A percentile compares a stretch with the other conserved stretches of the same genome.
These are phyloP conservation scores for Eumerus sabulonum DNA, from an alignment of 2,888 invertebrate species.

Conservation along the genomic window DNA sequence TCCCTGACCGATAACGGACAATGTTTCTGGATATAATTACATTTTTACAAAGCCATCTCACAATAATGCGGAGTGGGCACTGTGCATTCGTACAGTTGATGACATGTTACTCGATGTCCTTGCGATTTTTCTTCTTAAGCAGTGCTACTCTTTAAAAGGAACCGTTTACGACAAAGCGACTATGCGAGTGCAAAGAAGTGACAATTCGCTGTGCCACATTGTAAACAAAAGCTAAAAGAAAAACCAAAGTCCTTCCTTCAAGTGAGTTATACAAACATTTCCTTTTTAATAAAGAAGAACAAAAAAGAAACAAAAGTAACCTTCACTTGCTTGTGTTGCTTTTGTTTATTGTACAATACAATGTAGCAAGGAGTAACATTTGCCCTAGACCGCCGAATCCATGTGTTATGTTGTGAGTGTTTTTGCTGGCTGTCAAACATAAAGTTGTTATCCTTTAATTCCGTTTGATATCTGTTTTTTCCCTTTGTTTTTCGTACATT, in stretches of 20 bases:
- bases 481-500: not conserved
- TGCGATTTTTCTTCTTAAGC: constrained; percentile 15
- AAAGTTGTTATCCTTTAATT: constrained; percentile 66
- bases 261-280: constrained; percentile 61
- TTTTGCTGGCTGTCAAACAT: constrained; percentile 49
- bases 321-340: constrained; percentile 5
- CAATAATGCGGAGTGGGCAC: too few relatives aligned
- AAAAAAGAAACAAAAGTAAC: constrained; percentile 20
- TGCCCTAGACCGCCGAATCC: too few relatives aligned
- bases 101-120: constrained; percentile 8
- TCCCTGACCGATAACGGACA: constrained; percentile 1
- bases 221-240: constrained; percentile 38
- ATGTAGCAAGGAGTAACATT: constrained; percentile 24
- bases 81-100: too few relatives aligned
- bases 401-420: constrained; percentile 12
- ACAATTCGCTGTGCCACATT: constrained; percentile 45
- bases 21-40: constrained; percentile 21
- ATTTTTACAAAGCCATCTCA: constrained; percentile 14
- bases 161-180: constrained; percentile 1
- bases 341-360: constrained; percentile 34
- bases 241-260: constrained; percentile 33
- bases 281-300: constrained; percentile 66
- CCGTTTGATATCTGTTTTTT: constrained; percentile 60
- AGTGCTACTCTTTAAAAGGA: not conserved
- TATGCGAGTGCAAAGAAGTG: constrained; percentile 28